phyloP scores from a whole-genome alignment of 37 sponge, comb jelly and placozoan genomes.

The Cliona cf. orientalis region DNA sequence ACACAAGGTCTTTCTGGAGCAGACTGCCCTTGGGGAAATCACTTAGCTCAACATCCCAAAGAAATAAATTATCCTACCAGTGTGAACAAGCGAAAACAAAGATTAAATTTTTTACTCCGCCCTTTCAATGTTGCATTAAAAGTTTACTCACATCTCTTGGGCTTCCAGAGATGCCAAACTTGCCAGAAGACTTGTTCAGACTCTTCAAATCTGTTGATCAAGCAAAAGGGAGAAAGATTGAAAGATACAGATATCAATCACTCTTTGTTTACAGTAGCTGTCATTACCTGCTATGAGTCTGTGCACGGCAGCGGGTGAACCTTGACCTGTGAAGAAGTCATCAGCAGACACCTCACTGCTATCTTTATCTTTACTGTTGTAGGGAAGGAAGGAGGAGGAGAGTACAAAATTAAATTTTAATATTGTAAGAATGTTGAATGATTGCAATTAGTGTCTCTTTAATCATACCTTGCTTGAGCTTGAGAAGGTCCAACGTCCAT shows the following conservation, averaged over 20 bases:
- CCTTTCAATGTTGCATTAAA: too few relatives aligned
- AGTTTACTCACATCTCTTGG: slow-evolving; percentile 47
- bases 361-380: not conserved
- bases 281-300: slow-evolving; percentile 73
- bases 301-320: slow-evolving; percentile 76
- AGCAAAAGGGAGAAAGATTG: not conserved
- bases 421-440: too few relatives aligned
- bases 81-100: not conserved
- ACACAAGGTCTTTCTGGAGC: slow-evolving; percentile 52
- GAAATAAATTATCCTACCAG: slow-evolving; percentile 66
- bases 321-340: slow-evolving; percentile 87
- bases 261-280: not conserved
- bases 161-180: slow-evolving; percentile 66
- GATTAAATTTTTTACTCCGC: not conserved
- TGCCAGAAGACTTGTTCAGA: slow-evolving; percentile 58
- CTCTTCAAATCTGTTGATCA: slow-evolving; percentile 52
- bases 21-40: slow-evolving; percentile 63
- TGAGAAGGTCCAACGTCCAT: too few relatives aligned
- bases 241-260: not conserved
- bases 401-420: too few relatives aligned
- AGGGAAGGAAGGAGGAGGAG: not conserved
- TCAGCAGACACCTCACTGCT: slow-evolving; percentile 52
- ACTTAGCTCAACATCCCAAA: slow-evolving; percentile 76
- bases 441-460: too few relatives aligned
- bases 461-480: too few relatives aligned